Evolutionary conservation across 2,888 invertebrate genomes (phyloP).

Genomic region (Luperina nickerlii): DNA sequence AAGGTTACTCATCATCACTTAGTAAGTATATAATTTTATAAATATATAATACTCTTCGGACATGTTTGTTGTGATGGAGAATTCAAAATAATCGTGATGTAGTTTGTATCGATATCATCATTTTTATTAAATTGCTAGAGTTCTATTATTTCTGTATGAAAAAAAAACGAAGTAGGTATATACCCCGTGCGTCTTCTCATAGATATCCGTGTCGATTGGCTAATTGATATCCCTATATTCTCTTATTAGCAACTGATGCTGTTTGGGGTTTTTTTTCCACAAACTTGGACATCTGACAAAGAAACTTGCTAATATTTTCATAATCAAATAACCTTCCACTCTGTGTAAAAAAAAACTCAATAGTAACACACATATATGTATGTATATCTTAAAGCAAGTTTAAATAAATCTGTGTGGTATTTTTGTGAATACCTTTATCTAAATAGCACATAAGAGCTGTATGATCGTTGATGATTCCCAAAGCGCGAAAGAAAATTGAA

Average conservation of each 20-base stretch:
- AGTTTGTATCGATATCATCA: conserved; percentile 1
- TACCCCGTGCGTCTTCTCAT: conserved; percentile 17
- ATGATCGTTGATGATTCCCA: not conserved
- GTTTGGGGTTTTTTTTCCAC: not conserved
- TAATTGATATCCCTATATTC: conserved; percentile 17
- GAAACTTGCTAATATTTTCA: not conserved
- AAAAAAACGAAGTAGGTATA: not conserved
- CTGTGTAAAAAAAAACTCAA: not conserved
- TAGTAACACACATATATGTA: not conserved
- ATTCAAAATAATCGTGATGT: conserved; percentile 5
- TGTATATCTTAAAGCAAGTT: not conserved
- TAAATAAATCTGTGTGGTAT: not conserved
- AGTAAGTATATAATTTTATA: no score
- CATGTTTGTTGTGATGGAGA: not conserved
- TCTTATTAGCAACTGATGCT: not conserved
- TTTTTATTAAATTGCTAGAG: not conserved
- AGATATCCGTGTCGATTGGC: conserved; percentile 19
- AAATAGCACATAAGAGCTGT: not conserved
- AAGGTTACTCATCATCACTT: not conserved
- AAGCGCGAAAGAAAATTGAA: not conserved
- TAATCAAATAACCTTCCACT: not conserved
- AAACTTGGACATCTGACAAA: not conserved
- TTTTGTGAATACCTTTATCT: not conserved
- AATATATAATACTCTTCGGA: not conserved
- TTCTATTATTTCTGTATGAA: not conserved